A percentile compares a stretch with the other conserved stretches of the same genome.
Evolutionary conservation across 2,888 invertebrate genomes (phyloP).

Genomic region (Noctua fimbriata): DNA sequence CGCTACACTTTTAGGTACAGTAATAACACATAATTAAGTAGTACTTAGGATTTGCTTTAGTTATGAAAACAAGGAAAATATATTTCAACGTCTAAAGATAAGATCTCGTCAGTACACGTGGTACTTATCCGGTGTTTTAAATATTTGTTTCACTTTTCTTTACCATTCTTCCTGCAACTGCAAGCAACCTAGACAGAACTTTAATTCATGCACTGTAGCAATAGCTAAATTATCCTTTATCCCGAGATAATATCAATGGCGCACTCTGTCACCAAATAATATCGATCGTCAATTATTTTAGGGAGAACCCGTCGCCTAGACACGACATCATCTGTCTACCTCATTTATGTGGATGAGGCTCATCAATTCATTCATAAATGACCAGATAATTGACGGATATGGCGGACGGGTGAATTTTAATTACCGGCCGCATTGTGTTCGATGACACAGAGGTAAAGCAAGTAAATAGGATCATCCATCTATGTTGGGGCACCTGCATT

Average conservation of each 20-base stretch:
- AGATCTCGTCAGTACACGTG: not conserved
- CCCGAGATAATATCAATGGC: not conserved
- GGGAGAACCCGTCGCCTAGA: constrained; percentile 36
- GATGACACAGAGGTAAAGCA: not conserved
- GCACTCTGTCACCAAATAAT: constrained; percentile 16
- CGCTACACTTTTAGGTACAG: not conserved
- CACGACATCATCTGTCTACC: constrained; percentile 56
- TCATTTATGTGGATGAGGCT: constrained; percentile 55
- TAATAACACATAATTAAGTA: not conserved
- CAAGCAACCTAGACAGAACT: not conserved
- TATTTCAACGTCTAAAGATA: not conserved
- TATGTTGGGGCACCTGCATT: not conserved
- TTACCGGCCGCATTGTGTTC: constrained; percentile 38
- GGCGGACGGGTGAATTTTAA: constrained; percentile 63
- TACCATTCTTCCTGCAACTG: not conserved
- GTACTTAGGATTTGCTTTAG: not conserved
- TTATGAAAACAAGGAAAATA: not conserved
- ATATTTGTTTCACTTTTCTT: not conserved
- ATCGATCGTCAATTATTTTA: constrained; percentile 47
- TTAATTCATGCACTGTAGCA: too few relatives aligned
- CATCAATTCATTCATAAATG: constrained; percentile 70
- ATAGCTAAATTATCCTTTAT: not conserved
- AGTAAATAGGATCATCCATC: not conserved
- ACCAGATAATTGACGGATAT: constrained; percentile 69
- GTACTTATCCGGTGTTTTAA: not conserved